Evolutionary conservation across 1,140 invertebrate species (phyloP).

Genomic region (Zeugodacus cucurbitae): DNA sequence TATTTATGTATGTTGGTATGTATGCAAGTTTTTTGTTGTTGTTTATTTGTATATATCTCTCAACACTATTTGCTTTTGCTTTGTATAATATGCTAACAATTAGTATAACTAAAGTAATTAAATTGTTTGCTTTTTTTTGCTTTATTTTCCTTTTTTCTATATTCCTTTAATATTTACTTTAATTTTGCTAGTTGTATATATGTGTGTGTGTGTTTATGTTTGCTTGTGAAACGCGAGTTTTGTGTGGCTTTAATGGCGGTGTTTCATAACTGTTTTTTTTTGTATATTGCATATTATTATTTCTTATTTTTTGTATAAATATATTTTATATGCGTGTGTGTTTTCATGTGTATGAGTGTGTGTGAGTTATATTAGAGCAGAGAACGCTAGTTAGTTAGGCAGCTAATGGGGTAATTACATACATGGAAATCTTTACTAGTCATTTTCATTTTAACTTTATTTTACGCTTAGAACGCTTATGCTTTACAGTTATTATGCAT

Average conservation of each 20-base stretch:
- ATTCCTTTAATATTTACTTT: neutral
- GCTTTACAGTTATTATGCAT: neutral
- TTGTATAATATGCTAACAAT: slow-evolving; percentile 15
- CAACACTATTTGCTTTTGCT: neutral
- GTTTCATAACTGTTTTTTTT: neutral
- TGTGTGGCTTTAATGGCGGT: neutral
- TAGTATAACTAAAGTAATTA: slow-evolving; percentile 9
- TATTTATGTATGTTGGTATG: neutral
- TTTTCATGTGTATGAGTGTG: neutral
- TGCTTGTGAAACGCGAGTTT: slow-evolving; percentile 4
- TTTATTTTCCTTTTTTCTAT: neutral
- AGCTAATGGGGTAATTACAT: slow-evolving; percentile 11
- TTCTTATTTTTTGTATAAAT: neutral
- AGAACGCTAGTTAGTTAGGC: slow-evolving; percentile 21
- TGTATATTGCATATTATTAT: neutral
- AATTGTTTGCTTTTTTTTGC: neutral
- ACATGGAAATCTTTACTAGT: neutral
- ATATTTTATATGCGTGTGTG: neutral
- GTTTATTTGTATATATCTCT: neutral
- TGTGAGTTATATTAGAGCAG: neutral
- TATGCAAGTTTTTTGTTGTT: neutral
- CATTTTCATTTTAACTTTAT: neutral
- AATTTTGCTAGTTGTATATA: neutral
- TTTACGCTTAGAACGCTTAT: neutral
- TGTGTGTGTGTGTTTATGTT: neutral